phyloP scores from a whole-genome alignment of 2,888 invertebrate species.

The Lucinisca nassula region DNA sequence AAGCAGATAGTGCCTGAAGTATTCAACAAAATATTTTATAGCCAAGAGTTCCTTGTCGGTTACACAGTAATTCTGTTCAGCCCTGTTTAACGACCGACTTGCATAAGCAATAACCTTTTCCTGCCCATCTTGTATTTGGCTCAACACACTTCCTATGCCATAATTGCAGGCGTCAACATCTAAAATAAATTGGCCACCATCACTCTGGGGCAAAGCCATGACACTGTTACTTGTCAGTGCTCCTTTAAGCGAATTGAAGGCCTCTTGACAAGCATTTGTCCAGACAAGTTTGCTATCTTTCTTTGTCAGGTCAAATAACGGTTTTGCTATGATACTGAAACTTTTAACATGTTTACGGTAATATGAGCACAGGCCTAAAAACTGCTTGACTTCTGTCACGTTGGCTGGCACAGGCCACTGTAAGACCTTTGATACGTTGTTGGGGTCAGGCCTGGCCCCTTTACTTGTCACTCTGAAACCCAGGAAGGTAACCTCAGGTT shows the following conservation, averaged over 20 bases:
- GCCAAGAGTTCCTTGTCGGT: slow-evolving; percentile 30
- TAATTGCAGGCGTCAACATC: slow-evolving; percentile 54
- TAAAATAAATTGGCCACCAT: slow-evolving; percentile 35
- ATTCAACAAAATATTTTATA: slow-evolving; percentile 31
- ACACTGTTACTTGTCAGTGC: slow-evolving; percentile 33
- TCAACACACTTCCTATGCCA: slow-evolving; percentile 55
- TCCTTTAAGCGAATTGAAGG: slow-evolving; percentile 37
- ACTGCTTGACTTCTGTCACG: slow-evolving; percentile 51
- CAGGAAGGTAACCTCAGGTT: no score
- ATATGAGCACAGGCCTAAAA: slow-evolving; percentile 50
- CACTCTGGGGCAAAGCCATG: slow-evolving; percentile 35
- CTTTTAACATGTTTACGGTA: slow-evolving; percentile 45
- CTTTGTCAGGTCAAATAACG: slow-evolving; percentile 28
- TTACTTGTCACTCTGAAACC: no score
- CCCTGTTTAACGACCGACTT: slow-evolving; percentile 21
- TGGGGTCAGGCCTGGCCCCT: slow-evolving; percentile 24
- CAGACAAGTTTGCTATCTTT: slow-evolving; percentile 4
- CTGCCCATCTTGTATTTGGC: slow-evolving; percentile 44
- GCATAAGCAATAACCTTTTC: slow-evolving; percentile 48
- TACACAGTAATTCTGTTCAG: slow-evolving; percentile 25
- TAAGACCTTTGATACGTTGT: slow-evolving; percentile 23
- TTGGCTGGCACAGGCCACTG: slow-evolving; percentile 34
- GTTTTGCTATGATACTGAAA: slow-evolving; percentile 44
- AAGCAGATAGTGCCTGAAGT: slow-evolving; percentile 15
- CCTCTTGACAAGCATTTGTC: slow-evolving; percentile 31